Base-by-base conservation (phyloP, 2,797 vertebrate species). In the Darevskia nairensis region DNA sequence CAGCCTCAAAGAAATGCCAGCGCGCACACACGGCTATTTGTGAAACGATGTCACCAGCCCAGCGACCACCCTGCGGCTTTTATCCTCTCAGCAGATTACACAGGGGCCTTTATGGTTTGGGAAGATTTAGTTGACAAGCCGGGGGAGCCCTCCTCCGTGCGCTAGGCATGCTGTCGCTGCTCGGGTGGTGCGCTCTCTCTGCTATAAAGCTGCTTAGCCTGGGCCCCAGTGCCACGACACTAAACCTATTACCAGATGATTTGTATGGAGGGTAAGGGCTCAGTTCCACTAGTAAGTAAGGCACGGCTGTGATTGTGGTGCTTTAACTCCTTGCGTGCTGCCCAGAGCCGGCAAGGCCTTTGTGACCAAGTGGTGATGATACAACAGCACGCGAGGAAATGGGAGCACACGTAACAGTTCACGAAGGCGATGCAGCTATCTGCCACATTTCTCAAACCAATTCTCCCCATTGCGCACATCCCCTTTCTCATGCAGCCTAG, bases 201-300 rank as follows among this genome's bases (percentile, higher is more conserved):
- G 84, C 91, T 35, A 5, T 50, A 88, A 91, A 94, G 94, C 93
- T 88, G 91, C 94, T 93, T 74, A 90, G 90, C 0, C 76, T 44
- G 2, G 15, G 46, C 89, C 88, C 78, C 0, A 21, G 91, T 0
- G 0, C 5, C 76, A 6, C 82, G 0, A 1, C 84, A 0, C 29
- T 86, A 81, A 92, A 85, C n/a, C 87, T 89, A 0, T 76, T 27
- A 19, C 85, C 77, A 50, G 59, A 44, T 0, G 19, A 0, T 8
- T 0, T 0, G 25, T 80, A 85, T 0, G 9, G 76, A 77, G 44
- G 64, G 86, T 13, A 3, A 83, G 90, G 81, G 4, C 7, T 46
- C 27, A 35, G 3, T 44, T 41, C 39, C 55, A 59, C 25, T 72
- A 74, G 78, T 35, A 66, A 74, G 78, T 35, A 66, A 46, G 72